Base-by-base conservation (phyloP, 2,797 vertebrate species). In the Coendou prehensilis region DNA sequence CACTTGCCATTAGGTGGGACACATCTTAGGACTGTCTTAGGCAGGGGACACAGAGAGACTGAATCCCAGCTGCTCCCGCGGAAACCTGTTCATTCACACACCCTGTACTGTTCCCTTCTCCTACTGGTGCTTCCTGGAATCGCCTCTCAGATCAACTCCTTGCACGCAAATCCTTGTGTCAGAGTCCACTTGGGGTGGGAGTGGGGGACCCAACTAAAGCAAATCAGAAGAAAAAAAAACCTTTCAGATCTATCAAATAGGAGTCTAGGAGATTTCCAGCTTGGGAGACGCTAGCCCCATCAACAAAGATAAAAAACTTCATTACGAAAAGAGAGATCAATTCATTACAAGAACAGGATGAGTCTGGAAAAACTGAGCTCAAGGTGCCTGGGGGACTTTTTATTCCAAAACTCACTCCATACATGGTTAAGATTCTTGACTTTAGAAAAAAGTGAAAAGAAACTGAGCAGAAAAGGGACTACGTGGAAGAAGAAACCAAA, bases 401-500 rank as follows among this genome's bases (percentile, higher is more conserved):
- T 76, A 87, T 47, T 17, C 41, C 85, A 90, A 96, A 96, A 96
- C 41, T 91, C 54, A 57, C 81, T 52, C 54, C 87, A 23, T 89
- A 75, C 14, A 75, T 91, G 37, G 64, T 92, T 91, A 93, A 94
- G 79, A 87, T 33, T 85, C 91, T 94, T 93, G 80, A 69, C 28
- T 69, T 89, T 67, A 76, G 75, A 56, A 93, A 96, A 96, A 82
- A 87, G 30, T 82, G 89, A 96, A 90, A 95, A 91, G 67, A 95
- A 89, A 91, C 59, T 47, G 37, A 79, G 50, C 9, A 93, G 91
- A 91, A 94, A 84, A 47, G 37, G 26, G 30, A 54, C 71, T 47
- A 56, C 22, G 28, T 5, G 28, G 79, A 76, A 94, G 59, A 61
- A 56, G 13, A 79, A 95, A 57, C 75, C 41, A 69, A 7, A 41